Evolutionary conservation across 2,113 vertebrate genomes (phyloP).

Genomic region (Lasiurus borealis): DNA sequence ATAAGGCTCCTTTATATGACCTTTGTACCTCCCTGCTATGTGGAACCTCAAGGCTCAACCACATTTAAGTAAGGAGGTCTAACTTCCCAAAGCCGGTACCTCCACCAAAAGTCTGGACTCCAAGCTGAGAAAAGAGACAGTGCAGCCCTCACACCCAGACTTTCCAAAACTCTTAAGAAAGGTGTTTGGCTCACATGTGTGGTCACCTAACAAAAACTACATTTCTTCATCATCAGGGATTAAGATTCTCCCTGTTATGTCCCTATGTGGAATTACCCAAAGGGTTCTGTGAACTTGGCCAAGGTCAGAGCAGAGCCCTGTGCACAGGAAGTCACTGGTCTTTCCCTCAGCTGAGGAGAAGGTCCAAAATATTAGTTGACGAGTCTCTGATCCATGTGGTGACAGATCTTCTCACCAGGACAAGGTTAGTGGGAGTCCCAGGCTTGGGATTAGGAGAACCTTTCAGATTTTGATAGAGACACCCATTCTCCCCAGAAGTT

Average conservation of each 20-base stretch:
- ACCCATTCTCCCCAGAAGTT: no score
- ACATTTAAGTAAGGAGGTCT: background rate
- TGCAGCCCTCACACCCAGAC: background rate
- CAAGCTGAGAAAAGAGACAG: background rate
- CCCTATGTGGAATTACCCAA: background rate
- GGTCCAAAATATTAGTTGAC: background rate
- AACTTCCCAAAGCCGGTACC: background rate
- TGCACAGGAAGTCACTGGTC: rapidly evolving
- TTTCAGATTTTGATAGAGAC: background rate
- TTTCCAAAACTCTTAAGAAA: background rate
- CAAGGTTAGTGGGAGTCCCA: background rate
- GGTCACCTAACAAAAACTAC: background rate
- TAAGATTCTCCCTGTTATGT: background rate
- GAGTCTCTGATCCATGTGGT: no score
- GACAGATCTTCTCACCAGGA: background rate
- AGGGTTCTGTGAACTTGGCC: background rate
- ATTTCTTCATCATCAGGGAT: background rate
- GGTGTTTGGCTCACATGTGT: background rate
- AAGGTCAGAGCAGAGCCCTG: background rate
- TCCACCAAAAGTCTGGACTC: background rate
- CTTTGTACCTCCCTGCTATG: background rate
- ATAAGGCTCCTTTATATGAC: no score
- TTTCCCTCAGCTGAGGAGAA: rapidly evolving
- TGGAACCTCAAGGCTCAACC: background rate
- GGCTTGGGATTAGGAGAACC: no score